These are phyloP conservation scores for Hystrix cristata DNA, from an alignment of 2,113 vertebrate species.

Conservation along the genomic window DNA sequence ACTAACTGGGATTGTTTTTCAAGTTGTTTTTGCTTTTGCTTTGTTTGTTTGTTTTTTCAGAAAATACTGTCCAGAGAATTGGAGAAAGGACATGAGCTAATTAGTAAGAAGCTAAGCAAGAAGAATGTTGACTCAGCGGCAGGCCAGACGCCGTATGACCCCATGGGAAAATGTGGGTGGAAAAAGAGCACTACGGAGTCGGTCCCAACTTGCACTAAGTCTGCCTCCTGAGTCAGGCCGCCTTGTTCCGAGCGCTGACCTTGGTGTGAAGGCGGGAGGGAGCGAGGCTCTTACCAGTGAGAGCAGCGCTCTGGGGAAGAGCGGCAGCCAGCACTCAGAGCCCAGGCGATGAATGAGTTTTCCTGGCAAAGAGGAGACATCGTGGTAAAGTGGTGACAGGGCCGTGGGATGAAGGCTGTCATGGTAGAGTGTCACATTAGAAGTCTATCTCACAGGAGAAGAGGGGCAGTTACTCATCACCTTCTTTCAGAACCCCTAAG, in stretches of 20 bases:
- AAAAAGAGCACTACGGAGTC: neutral
- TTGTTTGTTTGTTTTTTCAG: neutral
- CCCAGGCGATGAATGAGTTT: neutral
- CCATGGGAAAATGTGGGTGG: neutral
- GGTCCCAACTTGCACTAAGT: neutral
- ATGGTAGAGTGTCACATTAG: neutral
- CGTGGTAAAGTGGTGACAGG: too few relatives aligned
- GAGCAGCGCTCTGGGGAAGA: neutral
- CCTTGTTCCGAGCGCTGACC: neutral
- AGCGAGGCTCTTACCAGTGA: too few relatives aligned
- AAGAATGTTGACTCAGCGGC: neutral
- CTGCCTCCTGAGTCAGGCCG: neutral
- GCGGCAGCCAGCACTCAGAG: neutral
- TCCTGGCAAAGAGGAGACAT: neutral
- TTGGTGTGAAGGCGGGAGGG: neutral
- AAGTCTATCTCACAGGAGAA: neutral
- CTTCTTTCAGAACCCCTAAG: neutral
- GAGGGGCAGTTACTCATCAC: neutral
- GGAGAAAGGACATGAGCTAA: neutral
- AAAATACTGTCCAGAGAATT: neutral
- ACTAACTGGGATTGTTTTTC: neutral
- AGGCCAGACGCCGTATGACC: neutral
- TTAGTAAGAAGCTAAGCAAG: neutral
- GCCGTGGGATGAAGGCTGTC: too few relatives aligned
- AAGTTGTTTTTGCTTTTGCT: neutral